Evolutionary conservation across 2,113 vertebrate genomes (phyloP), one percentile per base, ranked within the genome.

Genomic region (Vidua chalybeata): DNA sequence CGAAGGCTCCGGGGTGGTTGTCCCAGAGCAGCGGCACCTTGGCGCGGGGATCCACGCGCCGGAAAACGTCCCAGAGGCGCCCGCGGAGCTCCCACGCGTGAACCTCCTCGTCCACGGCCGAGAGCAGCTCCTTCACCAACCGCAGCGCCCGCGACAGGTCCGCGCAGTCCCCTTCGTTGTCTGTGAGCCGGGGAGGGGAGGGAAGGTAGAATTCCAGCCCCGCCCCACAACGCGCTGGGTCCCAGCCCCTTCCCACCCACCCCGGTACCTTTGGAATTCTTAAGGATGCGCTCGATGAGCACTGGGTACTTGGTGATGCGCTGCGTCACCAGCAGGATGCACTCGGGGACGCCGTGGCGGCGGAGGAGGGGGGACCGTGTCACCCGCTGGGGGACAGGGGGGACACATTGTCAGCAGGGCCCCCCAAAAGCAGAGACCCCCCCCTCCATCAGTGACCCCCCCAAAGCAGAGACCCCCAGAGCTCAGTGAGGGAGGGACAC

Each of bases 301-400:
- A 99, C 99, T 0, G 99, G 99, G 93, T 99, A 99, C 96, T 99
- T 99, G 85, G 99, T 99, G 97, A 99, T 99, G 54, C 99, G 97
- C 94, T 99, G 99, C 4, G 99, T 99, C 93, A 99, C 99, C 96
- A 99, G 97, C 72, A 99, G 93, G 94, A 99, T 99, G 97, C 99
- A 99, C 87, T 99, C 99, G 56, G 98, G 99, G 43, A 99, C 97
- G 2, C 99, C 99, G 10, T 99, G 98, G n/a, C 99, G 98, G 67
- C 99, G 98, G 3, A 99, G 97, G 87, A 99, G 97, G 0, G 98
- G 97, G 2, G 98, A 98, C 12, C 99, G 97, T 5, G 97, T 98
- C 96, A 99, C 97, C 88, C 98, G 97, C 99, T 99, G 84, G 2
- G 35, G 35, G 35, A 35, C 35, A 35, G 35, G 35, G 45, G 27